Base-by-base conservation (phyloP, 2,888 invertebrate species). In the Hemithea aestivaria region DNA sequence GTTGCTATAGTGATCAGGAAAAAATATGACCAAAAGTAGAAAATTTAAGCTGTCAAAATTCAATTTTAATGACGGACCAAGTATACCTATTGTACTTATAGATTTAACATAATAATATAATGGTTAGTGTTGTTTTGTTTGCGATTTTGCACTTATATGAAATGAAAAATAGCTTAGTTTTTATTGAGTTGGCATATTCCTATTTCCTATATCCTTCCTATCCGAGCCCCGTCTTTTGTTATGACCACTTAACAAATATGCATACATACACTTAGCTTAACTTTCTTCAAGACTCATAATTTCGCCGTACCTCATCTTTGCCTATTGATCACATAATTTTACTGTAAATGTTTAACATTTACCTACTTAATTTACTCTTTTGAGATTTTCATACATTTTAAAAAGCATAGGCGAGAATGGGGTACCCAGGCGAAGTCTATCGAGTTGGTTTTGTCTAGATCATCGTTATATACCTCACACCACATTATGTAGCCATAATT, bases 391-490 rank as follows among this genome's bases (percentile, higher is more conserved):
- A n/a, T n/a, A n/a, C n/a, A n/a, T n/a, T n/a, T n/a, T n/a, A n/a
- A n/a, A n/a, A n/a, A n/a, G n/a, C n/a, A n/a, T n/a, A n/a, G n/a
- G n/a, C n/a, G n/a, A n/a, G n/a, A n/a, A n/a, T n/a, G n/a, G n/a
- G n/a, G n/a, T n/a, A n/a, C n/a, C n/a, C n/a, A n/a, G n/a, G n/a
- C n/a, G n/a, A n/a, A n/a, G n/a, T n/a, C n/a, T n/a, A n/a, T n/a
- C n/a, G n/a, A n/a, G n/a, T n/a, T n/a, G n/a, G n/a, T n/a, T n/a
- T n/a, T n/a, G n/a, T n/a, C n/a, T n/a, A n/a, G 48, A 56, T 64
- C 73, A 74, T 77, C 55, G 44, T 62, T 66, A 60, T 66, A 58
- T 63, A 72, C 76, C 77, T 79, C 77, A 81, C 81, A 81, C 80
- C 75, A 78, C 79, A 72, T 72, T 72, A 50, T 62, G 56, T 71